These are phyloP conservation scores for Enoplosus armatus DNA, from an alignment of 2,797 vertebrate genomes.

Conservation along the genomic window DNA sequence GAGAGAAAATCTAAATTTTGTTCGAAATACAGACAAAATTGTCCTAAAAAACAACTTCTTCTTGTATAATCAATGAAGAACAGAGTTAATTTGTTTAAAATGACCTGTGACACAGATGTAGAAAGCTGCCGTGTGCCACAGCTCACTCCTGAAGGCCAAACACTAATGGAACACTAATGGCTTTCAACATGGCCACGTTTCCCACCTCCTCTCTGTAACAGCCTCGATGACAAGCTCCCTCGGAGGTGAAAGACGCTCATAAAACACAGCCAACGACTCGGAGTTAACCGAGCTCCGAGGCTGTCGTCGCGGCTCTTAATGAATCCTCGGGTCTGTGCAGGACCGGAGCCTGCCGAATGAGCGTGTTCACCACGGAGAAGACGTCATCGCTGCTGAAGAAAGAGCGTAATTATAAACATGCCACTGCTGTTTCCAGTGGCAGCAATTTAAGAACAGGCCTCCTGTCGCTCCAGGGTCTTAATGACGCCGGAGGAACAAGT, in stretches of 20 bases:
- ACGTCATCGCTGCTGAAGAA: constrained; percentile 66
- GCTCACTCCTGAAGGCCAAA: constrained; percentile 28
- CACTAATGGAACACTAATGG: constrained; percentile 69
- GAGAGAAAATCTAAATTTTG: not conserved
- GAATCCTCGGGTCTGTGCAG: constrained; percentile 66
- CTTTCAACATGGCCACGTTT: constrained; percentile 63
- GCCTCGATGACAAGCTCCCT: constrained; percentile 41
- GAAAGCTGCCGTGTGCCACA: constrained; percentile 27
- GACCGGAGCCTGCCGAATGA: constrained; percentile 2
- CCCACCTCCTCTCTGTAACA: constrained; percentile 54
- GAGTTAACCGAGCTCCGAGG: constrained; percentile 7
- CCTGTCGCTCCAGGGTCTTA: constrained; percentile 48
- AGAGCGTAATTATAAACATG: constrained; percentile 65
- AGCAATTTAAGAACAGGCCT: constrained; percentile 58
- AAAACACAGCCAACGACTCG: constrained; percentile 42
- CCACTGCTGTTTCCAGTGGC: constrained; percentile 53
- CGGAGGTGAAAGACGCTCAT: constrained; percentile 55
- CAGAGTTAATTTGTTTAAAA: constrained; percentile 32
- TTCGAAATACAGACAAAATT: not conserved
- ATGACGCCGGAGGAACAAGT: constrained; percentile 69
- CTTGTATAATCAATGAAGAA: constrained; percentile 28
- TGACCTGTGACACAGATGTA: constrained; percentile 2
- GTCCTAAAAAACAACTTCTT: not conserved
- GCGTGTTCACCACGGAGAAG: constrained; percentile 46
- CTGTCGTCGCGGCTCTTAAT: constrained; percentile 60